Conservation (phyloP, 2,113 vertebrate species). For the Ivindomyrus marchei region DNA sequence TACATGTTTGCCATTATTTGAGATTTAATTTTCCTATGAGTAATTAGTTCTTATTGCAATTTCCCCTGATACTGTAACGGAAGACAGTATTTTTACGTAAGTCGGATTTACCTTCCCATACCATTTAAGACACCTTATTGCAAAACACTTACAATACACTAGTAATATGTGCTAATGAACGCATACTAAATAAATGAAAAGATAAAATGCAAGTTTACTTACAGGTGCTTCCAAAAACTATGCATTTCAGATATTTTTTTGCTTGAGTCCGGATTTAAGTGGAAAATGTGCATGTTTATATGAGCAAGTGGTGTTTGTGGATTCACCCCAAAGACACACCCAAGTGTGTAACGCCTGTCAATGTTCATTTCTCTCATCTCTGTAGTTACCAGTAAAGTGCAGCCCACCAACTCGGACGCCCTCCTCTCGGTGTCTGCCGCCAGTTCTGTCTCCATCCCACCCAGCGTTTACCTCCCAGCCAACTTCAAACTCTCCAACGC, state of each 20-base stretch:
- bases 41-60: slow-evolving; percentile 25
- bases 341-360: background rate
- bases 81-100: slow-evolving; percentile 24
- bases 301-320: background rate
- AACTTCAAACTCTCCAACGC: slow-evolving; percentile 91
- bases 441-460: slow-evolving; percentile 49
- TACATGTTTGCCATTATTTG: background rate
- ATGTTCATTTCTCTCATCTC: slow-evolving; percentile 25
- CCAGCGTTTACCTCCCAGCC: slow-evolving; percentile 69
- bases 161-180: background rate
- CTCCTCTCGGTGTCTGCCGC: slow-evolving; percentile 54
- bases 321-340: background rate
- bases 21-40: background rate
- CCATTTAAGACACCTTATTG: background rate
- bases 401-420: slow-evolving; percentile 67
- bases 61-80: background rate
- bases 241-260: background rate
- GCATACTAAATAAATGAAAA: background rate
- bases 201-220: background rate
- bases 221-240: slow-evolving; percentile 20
- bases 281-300: background rate
- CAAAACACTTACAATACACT: background rate
- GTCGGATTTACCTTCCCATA: background rate
- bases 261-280: slow-evolving; percentile 20
- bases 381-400: slow-evolving; percentile 66